These are phyloP conservation scores for Tachina lurida DNA, from an alignment of 2,888 invertebrate genomes.

Conservation along the genomic window DNA sequence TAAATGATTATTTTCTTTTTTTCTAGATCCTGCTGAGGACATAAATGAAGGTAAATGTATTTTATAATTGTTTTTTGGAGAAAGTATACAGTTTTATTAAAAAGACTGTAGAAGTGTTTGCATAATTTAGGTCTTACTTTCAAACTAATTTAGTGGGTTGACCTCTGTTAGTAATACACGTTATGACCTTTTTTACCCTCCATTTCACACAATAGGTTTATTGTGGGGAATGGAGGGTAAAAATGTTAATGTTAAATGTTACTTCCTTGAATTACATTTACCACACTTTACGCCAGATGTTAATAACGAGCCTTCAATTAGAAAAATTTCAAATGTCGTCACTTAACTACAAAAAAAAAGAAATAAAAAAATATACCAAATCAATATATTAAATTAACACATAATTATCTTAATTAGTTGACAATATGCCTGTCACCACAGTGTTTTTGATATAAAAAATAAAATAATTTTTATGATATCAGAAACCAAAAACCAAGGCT, in stretches of 20 bases:
- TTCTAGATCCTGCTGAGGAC: too few species aligned
- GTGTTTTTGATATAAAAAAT: neutral
- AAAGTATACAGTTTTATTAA: too few species aligned
- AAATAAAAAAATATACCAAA: neutral
- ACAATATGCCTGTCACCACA: neutral
- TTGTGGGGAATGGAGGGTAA: too few species aligned
- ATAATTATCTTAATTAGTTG: neutral
- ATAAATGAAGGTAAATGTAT: too few species aligned
- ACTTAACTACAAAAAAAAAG: neutral
- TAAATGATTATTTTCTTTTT: too few species aligned
- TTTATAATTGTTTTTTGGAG: too few species aligned
- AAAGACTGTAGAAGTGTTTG: too few species aligned
- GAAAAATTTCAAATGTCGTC: neutral
- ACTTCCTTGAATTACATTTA: neutral
- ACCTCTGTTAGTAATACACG: too few species aligned
- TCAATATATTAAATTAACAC: neutral
- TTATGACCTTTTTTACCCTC: neutral
- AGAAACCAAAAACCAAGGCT: neutral
- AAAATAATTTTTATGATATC: neutral
- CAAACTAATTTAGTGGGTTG: too few species aligned
- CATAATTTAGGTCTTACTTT: too few species aligned
- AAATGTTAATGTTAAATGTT: too few species aligned
- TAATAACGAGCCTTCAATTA: neutral
- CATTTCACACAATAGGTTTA: too few species aligned
- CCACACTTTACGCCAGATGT: neutral